A percentile compares a stretch with the other conserved stretches of the same genome.
phyloP scores from a whole-genome alignment of 1,140 invertebrate genomes.

The Euglossa dilemma region DNA sequence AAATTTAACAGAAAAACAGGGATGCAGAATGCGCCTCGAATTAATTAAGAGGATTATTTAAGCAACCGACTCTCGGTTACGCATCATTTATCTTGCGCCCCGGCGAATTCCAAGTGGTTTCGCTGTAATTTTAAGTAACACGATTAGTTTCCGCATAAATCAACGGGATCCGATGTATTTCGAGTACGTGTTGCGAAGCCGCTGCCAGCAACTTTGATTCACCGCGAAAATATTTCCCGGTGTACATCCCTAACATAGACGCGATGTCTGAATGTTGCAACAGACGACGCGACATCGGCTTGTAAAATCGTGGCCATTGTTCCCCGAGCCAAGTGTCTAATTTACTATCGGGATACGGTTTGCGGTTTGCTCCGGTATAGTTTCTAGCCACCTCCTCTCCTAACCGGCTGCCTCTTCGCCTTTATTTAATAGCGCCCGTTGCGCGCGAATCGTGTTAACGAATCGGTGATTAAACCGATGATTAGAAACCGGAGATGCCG shows the following conservation, averaged over 20 bases:
- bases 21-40: not conserved
- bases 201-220: constrained; percentile 38
- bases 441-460: not conserved
- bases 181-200: constrained; percentile 19
- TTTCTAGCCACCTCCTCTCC: not conserved
- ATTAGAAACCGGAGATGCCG: not conserved
- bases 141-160: constrained; percentile 39
- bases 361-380: not conserved
- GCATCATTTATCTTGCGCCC: constrained; percentile 31
- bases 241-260: constrained; percentile 25
- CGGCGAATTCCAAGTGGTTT: not conserved
- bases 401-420: not conserved
- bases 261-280: constrained; percentile 10
- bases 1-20: constrained; percentile 12
- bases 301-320: constrained; percentile 27
- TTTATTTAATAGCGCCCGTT: not conserved
- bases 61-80: not conserved
- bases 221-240: constrained; percentile 20
- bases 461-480: not conserved
- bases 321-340: not conserved
- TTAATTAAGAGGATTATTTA: constrained; percentile 39
- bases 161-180: constrained; percentile 42
- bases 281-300: not conserved
- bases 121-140: constrained; percentile 38
- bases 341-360: not conserved